These are phyloP conservation scores for Lordiphosa fenestrarum DNA, from an alignment of 2,888 invertebrate species.

Conservation along the genomic window DNA sequence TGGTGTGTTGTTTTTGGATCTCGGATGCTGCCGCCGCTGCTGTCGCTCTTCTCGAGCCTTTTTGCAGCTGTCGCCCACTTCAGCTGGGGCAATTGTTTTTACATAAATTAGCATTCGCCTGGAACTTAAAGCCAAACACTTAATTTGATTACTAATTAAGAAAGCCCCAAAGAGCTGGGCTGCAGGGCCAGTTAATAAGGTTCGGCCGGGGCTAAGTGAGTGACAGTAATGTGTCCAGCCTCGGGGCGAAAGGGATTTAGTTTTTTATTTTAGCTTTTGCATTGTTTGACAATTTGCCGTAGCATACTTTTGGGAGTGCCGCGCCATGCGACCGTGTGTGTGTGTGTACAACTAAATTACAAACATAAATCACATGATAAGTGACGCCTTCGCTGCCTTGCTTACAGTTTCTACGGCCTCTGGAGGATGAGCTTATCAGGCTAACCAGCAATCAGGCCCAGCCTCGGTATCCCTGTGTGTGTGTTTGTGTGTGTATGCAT, in stretches of 20 bases:
- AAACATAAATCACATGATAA: slow-evolving; percentile 71
- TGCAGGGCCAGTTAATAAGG: slow-evolving; percentile 43
- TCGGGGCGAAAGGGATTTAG: slow-evolving; percentile 23
- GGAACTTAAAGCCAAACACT: slow-evolving; percentile 11
- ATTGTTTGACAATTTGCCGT: slow-evolving; percentile 62
- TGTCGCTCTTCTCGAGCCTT: not conserved
- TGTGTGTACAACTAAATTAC: slow-evolving; percentile 58
- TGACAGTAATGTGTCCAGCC: slow-evolving; percentile 45
- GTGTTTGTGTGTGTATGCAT: not conserved
- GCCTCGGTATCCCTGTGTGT: slow-evolving; percentile 14
- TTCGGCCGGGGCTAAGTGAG: slow-evolving; percentile 14
- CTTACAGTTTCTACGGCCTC: slow-evolving; percentile 7
- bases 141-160: slow-evolving; percentile 47
- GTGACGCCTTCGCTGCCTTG: slow-evolving; percentile 56
- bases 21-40: no score
- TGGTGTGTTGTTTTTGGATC: no score
- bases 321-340: slow-evolving; percentile 7
- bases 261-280: slow-evolving; percentile 28
- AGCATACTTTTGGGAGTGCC: slow-evolving; percentile 47
- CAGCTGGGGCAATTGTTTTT: slow-evolving; percentile 4
- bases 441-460: slow-evolving; percentile 57
- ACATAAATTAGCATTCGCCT: slow-evolving; percentile 14
- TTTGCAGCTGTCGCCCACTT: slow-evolving; percentile 2
- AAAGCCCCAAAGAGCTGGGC: slow-evolving; percentile 10
- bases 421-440: slow-evolving; percentile 54